A percentile compares a stretch with the other conserved stretches of the same genome.
phyloP scores from a whole-genome alignment of 64 coral and sea anemone genomes.

The Anthopleura sola region DNA sequence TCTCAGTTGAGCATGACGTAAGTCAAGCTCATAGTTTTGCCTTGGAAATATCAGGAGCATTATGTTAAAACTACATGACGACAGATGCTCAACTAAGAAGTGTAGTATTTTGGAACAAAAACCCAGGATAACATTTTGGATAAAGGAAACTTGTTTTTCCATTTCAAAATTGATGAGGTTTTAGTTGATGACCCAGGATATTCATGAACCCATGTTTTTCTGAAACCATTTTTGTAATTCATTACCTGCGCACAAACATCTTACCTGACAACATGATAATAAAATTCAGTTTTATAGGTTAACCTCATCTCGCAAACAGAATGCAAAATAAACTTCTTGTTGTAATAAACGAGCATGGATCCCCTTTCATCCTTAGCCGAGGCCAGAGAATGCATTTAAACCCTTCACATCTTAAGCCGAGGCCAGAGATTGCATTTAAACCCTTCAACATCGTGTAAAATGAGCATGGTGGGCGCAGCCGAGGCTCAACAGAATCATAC shows the following conservation, averaged over 20 bases:
- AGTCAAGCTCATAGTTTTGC: too few species aligned
- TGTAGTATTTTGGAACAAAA: too few species aligned
- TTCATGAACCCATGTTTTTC: not conserved
- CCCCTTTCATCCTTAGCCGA: conserved; percentile 9
- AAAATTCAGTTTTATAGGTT: conserved; percentile 9
- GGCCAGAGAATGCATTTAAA: conserved; percentile 14
- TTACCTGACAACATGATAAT: conserved; percentile 5
- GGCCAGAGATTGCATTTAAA: not conserved
- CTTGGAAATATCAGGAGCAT: too few species aligned
- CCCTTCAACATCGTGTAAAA: conserved; percentile 3
- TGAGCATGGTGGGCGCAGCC: not conserved
- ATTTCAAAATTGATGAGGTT: too few species aligned
- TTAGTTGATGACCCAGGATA: too few species aligned
- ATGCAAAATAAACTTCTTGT: conserved; percentile 13
- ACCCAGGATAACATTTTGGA: too few species aligned
- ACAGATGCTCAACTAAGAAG: too few species aligned
- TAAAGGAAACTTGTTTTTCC: too few species aligned
- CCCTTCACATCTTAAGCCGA: conserved; percentile 15
- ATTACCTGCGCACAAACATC: not conserved
- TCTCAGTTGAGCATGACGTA: too few species aligned
- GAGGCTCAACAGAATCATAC: conserved; percentile 10
- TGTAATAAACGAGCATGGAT: conserved; percentile 4
- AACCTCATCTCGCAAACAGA: conserved; percentile 9
- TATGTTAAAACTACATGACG: too few species aligned
- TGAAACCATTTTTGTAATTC: not conserved